Base-by-base conservation (phyloP, 1,140 invertebrate genomes). In the Augochlora pura region DNA sequence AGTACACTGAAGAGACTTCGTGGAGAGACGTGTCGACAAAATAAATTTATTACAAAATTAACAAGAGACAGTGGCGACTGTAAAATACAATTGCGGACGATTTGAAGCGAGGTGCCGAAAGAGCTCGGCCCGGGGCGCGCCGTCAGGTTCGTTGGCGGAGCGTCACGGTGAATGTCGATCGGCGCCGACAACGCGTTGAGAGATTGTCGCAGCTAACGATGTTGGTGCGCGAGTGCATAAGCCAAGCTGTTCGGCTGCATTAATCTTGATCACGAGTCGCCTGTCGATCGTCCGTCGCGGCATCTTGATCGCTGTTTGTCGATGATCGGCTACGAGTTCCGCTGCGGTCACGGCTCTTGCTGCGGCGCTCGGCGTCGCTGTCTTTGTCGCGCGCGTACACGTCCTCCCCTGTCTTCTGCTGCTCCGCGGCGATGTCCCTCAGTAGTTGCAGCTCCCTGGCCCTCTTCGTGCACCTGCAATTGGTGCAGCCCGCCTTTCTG, bases 241-340 rank as follows among this genome's bases (percentile, higher is more conserved):
- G 46, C 57, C 59, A 12, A 57, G 23, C 27, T n/a, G 21, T 25
- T 9, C 39, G 5, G 27, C 4, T 32, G 64, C 54, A 74, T 79
- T 74, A 74, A 79, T 79, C 70, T 67, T 79, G 52, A 66, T 60
- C 70, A 27, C 3, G 39, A 14, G 25, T 49, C 39, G 54, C 4
- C 25, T 23, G 60, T 73, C 46, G 42, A 46, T 63, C 63, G 65
- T 62, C 21, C 32, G 62, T 82, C 81, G 57, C 68, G 65, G 77
- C 66, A 59, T 88, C 88, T 12, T 76, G 84, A 74, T 88, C 85
- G 62, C 89, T 89, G 77, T 80, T 86, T 1, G 38, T 77, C 16
- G 84, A 86, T 25, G 89, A 90, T 85, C 72, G 82, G 71, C 90
- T 90, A 38, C 59, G 85, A 16, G 72, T 83, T 27, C 60, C 64